Base-by-base conservation (phyloP, 1,140 invertebrate species). In the Apis dorsata region DNA sequence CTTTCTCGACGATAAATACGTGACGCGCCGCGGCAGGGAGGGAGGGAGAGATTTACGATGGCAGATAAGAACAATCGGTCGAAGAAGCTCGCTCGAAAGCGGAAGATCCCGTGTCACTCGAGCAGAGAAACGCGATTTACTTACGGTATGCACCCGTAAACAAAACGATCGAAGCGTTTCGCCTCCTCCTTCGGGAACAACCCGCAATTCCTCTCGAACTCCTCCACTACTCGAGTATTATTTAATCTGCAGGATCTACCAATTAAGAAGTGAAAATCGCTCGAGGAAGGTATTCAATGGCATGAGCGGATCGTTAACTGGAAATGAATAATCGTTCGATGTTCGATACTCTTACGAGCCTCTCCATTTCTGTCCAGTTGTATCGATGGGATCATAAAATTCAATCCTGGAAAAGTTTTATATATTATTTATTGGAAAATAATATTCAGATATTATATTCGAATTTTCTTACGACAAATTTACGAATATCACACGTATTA, bases 221-320 rank as follows among this genome's bases (percentile, higher is more conserved):
- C 66, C 34, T 34, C 21, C 34, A 4, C 66, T 28, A 34, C 12
- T 34, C 72, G 44, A 75, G 82, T 86, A 85, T 88, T 82, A 85
- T 87, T 88, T 69, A 85, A 83, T 85, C 75, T 9, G 59, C 60
- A n/a, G n/a, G 66, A 86, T 85, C 74, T 86, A 24, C 66, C 79
- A 84, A 85, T 81, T 83, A 81, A 88, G 85, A 85, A 86, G 87
- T 82, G 83, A 90, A 84, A 90, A 84, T 44, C 34, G 75, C 55
- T 62, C 65, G 66, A 49, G 59, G 70, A 73, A 69, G 17, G n/a
- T 62, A 59, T 59, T 79, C 62, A 70, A 44, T 44, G 34, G 34
- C 34, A 4, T 34, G 2, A 2, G 34, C 34, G 65, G 51, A 51
- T 71, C 44, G 84, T 66, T 13, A 28, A 57, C 79, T 79, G 84